phyloP scores from a whole-genome alignment of 2,888 invertebrate species.

The Criorhina ranunculi region DNA sequence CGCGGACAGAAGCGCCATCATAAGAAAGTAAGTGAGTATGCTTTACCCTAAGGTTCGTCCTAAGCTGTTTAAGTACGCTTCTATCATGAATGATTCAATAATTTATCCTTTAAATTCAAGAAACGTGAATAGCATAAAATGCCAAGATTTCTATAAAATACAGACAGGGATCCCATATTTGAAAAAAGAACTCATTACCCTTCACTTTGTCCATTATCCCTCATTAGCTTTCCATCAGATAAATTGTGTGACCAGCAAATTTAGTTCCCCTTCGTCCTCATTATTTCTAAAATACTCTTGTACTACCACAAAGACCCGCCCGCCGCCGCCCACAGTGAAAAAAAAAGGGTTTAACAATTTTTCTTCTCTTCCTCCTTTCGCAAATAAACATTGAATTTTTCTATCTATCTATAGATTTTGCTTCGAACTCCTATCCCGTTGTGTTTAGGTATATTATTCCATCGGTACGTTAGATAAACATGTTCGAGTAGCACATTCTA shows the following conservation, averaged over 20 bases:
- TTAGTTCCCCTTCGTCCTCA: not conserved
- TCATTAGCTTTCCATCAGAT: constrained; percentile 33
- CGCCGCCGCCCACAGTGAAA: not conserved
- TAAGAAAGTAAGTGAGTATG: no score
- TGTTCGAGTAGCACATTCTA: constrained; percentile 33
- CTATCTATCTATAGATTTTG: not conserved
- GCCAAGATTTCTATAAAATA: no score
- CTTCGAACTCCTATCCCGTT: constrained; percentile 27
- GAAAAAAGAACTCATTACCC: not conserved
- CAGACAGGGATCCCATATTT: no score
- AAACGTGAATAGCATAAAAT: no score
- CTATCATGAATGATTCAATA: no score
- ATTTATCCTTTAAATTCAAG: no score
- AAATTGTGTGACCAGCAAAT: constrained; percentile 9
- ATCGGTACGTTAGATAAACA: constrained; percentile 24
- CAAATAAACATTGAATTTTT: constrained; percentile 14
- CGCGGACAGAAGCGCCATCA: no score
- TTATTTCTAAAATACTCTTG: constrained; percentile 9
- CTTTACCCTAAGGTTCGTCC: no score
- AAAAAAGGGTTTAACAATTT: constrained; percentile 26
- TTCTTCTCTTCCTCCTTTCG: not conserved
- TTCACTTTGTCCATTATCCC: constrained; percentile 46
- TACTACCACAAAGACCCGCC: no score
- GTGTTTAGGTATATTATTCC: constrained; percentile 47
- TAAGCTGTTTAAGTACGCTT: no score